A percentile compares a stretch with the other conserved stretches of the same genome.
Evolutionary conservation across 2,113 vertebrate species (phyloP).

Genomic region (Callopanchax toddi): DNA sequence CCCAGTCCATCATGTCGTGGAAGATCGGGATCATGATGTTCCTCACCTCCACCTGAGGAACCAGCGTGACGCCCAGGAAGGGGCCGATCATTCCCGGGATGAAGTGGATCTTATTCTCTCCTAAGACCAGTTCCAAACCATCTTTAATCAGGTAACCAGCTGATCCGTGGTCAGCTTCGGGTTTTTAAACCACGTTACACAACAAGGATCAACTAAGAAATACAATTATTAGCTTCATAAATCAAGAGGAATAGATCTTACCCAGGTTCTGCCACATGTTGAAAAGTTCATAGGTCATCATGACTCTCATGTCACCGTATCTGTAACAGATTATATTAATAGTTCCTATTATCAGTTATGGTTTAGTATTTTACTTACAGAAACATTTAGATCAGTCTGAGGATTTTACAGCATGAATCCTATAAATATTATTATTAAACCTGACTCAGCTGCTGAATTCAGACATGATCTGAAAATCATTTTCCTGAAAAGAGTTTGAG

Average conservation of each 20-base stretch:
- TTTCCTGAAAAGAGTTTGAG: no score
- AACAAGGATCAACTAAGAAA: no score
- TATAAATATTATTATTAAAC: no score
- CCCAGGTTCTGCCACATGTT: slow-evolving; percentile 78
- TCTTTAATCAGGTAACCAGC: background rate
- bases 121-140: slow-evolving; percentile 64
- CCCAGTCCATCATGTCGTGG: slow-evolving; percentile 99
- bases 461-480: no score
- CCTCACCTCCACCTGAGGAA: slow-evolving; percentile 93
- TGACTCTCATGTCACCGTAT: slow-evolving; percentile 76
- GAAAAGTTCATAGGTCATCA: slow-evolving; percentile 76
- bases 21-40: slow-evolving; percentile 99
- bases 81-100: slow-evolving; percentile 99
- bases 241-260: slow-evolving; percentile 17
- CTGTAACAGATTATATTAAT: slow-evolving; percentile 34
- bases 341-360: no score
- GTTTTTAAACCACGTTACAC: no score
- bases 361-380: no score
- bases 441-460: no score
- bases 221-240: accelerated
- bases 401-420: no score
- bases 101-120: slow-evolving; percentile 98
- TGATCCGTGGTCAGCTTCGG: no score
- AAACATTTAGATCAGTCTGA: no score
- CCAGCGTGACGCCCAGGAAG: slow-evolving; percentile 95